phyloP scores from a whole-genome alignment of 2,888 invertebrate species.

The Brachyptera risi region DNA sequence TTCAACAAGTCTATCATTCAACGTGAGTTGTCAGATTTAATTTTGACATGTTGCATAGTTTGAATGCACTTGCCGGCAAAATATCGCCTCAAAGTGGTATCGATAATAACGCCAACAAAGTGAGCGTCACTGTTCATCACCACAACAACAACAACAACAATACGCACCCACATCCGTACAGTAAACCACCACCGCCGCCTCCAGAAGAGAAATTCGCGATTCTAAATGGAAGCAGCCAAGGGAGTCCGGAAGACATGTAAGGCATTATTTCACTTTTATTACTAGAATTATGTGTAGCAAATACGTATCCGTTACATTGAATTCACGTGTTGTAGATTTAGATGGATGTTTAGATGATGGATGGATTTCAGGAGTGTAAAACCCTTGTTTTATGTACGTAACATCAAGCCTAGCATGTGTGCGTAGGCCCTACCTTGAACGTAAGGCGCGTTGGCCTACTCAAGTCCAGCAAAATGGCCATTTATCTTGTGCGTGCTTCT shows the following conservation, averaged over 20 bases:
- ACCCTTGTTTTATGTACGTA: too few species aligned
- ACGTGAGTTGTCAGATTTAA: not conserved
- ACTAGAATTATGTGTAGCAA: too few species aligned
- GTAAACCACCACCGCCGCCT: conserved; percentile 50
- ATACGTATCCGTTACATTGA: too few species aligned
- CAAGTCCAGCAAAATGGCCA: too few species aligned
- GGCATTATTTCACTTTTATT: not conserved
- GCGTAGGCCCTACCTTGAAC: too few species aligned
- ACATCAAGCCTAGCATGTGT: too few species aligned
- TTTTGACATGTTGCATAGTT: conserved; percentile 70
- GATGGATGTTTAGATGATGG: too few species aligned
- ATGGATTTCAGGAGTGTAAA: too few species aligned
- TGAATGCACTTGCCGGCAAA: conserved; percentile 86
- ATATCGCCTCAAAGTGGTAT: conserved; percentile 60
- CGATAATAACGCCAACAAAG: conserved; percentile 32
- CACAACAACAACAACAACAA: conserved; percentile 35
- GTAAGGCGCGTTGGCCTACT: too few species aligned
- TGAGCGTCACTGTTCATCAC: conserved; percentile 26
- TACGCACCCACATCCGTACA: conserved; percentile 47
- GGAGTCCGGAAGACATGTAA: conserved; percentile 6
- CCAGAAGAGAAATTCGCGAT: conserved; percentile 40
- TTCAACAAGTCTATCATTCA: too few species aligned
- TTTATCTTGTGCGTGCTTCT: too few species aligned
- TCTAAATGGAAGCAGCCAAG: not conserved
- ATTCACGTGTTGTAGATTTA: too few species aligned